phyloP scores from a whole-genome alignment of 1,140 invertebrate species.

The Pseudomyrmex concolor region DNA sequence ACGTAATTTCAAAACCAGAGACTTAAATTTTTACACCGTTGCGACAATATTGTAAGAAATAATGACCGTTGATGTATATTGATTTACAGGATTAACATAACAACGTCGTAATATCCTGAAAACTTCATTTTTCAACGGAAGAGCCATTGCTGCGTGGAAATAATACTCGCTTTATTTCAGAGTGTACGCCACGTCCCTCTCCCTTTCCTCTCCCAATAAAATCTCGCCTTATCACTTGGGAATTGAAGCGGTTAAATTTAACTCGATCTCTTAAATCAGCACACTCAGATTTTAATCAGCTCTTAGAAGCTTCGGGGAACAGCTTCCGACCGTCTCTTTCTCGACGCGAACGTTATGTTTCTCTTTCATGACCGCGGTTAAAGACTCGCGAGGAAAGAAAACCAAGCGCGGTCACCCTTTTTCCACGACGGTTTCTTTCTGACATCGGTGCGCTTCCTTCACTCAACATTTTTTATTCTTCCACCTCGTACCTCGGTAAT shows the following conservation, averaged over 20 bases:
- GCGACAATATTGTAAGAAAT: constrained; percentile 37
- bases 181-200: neutral
- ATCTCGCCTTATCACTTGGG: constrained; percentile 23
- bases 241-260: constrained; percentile 52
- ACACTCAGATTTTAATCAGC: constrained; percentile 60
- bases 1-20: constrained; percentile 16
- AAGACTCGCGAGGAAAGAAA: constrained; percentile 36
- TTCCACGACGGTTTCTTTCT: neutral
- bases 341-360: constrained; percentile 24
- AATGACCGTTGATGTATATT: constrained; percentile 37
- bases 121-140: constrained; percentile 19
- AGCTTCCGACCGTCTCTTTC: neutral
- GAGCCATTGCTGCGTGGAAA: neutral
- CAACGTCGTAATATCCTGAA: constrained; percentile 38
- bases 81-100: constrained; percentile 39
- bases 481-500: constrained; percentile 24
- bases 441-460: neutral
- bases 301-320: constrained; percentile 30
- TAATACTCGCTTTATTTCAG: constrained; percentile 44
- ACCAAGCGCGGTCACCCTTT: neutral
- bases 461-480: constrained; percentile 28
- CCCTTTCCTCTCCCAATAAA: constrained; percentile 17
- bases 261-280: constrained; percentile 54
- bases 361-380: constrained; percentile 53
- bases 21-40: constrained; percentile 32